Base-by-base conservation (phyloP, 2,888 invertebrate genomes). In the Patella pellucida region DNA sequence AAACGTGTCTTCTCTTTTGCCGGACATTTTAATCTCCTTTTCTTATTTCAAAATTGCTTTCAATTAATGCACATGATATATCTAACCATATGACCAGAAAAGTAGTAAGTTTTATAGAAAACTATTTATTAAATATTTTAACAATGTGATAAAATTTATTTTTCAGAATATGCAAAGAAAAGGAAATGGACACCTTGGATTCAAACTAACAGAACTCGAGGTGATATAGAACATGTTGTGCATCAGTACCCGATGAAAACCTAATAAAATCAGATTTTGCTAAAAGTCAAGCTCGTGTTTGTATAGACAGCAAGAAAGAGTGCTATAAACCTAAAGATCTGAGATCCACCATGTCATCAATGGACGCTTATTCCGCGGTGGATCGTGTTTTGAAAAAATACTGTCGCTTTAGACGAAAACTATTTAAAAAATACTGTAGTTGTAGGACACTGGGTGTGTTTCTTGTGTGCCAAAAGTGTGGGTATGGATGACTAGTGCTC, bases 211-310 rank as follows among this genome's bases (percentile, higher is more conserved):
- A 81, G 82, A 9, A 89, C 91, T 12, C 77, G 78, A 51, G 90
- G 93, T 11, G 94, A 94, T 82, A 93, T 94, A n/a, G 95, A 96
- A 90, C 94, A 27, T 97, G 97, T 87, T 94, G 94, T 74, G 96
- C 96, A 0, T 95, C 94, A 50, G 95, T 95, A 0, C 93, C 94
- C 3, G 95, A 96, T 87, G 92, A 94, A 51, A 92, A 92, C 41
- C 92, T 93, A 77, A 93, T 95, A 72, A 93, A 94, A 91, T 91
- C 96, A 5, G 93, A 93, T 1, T 91, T 94, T 77, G 93, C 94
- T 16, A 95, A 95, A 83, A 95, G 95, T 84, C 96, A 97, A 89
- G 95, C 95, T 74, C 93, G 96, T 51, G 94, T 94, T 85, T 97
- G 97, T 88, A 93, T 93, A 0, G 91, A 92, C 1, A 93, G 94